Base-by-base conservation (phyloP, 2,888 invertebrate species). In the Eurytoma adleriae region DNA sequence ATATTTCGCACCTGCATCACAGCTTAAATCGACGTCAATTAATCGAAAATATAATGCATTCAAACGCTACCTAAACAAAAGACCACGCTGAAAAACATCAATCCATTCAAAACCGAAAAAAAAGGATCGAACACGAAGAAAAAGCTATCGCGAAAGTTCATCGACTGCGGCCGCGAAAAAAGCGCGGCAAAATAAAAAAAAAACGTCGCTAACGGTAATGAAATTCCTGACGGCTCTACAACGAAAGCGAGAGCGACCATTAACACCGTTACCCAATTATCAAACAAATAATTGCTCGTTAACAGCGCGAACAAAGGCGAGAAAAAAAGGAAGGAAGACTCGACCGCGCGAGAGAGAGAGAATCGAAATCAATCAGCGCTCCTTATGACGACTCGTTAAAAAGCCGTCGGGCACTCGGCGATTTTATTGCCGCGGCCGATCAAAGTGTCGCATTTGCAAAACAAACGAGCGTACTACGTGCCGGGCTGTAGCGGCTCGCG, bases 371-470 rank as follows among this genome's bases (percentile, higher is more conserved):
- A 69, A 69, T 62, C 40, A 18, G 3, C 20, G 20, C 24, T 48
- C 59, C 71, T 66, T 54, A 18, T 61, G 48, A 40, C 67, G 57
- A 50, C 40, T 13, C 57, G 48, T 12, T 50, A 40, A 50, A 24
- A 14, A 52, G 10, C 40, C 16, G 52, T 10, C 54, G 16, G 2
- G 50, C 16, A 7, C 4, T n/a, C 3, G 14, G 73, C 62, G 50
- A 20, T 24, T 75, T 68, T 67, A 75, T 59, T 27, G 64, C 62
- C 66, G 62, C 61, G 57, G 54, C 18, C 56, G 40, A 64, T 76
- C 71, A 67, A 67, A 71, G 76, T 69, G 67, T 76, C 71, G 77
- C 62, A 69, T 68, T 73, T 62, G 69, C 77, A 77, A 73, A 77
- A 77, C 67, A 80, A 76, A 75, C 74, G 70, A 75, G 75, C 70